Evolutionary conservation across 2,113 vertebrate species (phyloP), one percentile per base, ranked within the genome.

Genomic region (Xiphophorus hellerii): DNA sequence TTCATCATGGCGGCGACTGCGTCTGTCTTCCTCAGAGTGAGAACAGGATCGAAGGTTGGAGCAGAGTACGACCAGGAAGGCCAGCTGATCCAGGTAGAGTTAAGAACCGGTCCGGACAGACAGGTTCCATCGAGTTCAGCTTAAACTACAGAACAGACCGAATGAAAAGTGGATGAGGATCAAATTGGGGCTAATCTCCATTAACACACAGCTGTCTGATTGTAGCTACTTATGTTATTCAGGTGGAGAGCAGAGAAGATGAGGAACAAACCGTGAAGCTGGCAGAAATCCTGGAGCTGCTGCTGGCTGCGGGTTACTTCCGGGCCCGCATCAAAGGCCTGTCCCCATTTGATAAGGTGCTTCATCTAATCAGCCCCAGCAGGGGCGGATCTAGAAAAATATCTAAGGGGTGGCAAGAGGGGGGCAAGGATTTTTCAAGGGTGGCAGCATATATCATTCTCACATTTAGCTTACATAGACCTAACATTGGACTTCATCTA

Each of bases 251-350:
- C 25, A 94, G 98, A 84, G 97, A 99, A 89, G 98, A 99, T 93
- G 98, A 99, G 78, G 98, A 99, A 66, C 98, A 99, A 90, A 96
- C 93, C 71, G 76, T 97, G 64, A 99, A 99, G 78, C 77, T 99
- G 88, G 76, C 93, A 4, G 98, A 99, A 91, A 99, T 98, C 90
- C 91, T 99, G 89, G 98, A 99, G 85, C 94, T 99, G 2, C 92
- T 99, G 90, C 94, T 99, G 84, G 98, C 98, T 22, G 98, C 98
- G 65, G 98, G 98, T 2, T 99, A 99, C 93, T 99, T 99, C 88
- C 92, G 98, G 81, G 97, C 98, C 54, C 95, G 98, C 70, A 99
- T 99, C 86, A 99, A 99, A 86, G 98, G 98, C 0, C 90, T 99
- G 37, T 97, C 97, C 0, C 96, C 98, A 5, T 99, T 99, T 86